Evolutionary conservation across 2,797 vertebrate species (phyloP).

Genomic region (Tarsius wallacei): DNA sequence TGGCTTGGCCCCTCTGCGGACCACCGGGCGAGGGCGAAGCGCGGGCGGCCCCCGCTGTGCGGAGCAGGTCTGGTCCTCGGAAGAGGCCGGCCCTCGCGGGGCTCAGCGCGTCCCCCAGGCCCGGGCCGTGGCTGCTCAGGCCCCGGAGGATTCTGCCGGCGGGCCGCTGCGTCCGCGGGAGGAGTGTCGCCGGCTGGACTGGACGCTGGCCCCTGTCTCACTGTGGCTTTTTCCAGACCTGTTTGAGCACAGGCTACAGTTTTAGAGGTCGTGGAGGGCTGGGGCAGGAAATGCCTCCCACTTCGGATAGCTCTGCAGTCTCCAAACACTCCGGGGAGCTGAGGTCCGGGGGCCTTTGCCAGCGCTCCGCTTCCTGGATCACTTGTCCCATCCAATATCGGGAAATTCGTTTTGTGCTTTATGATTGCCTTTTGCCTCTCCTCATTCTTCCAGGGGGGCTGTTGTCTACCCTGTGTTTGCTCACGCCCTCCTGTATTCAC

Average conservation of each 20-base stretch:
- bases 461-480: not conserved
- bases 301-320: not conserved
- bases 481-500: not conserved
- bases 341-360: not conserved
- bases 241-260: conserved; percentile 32
- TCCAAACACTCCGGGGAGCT: not conserved
- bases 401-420: not conserved
- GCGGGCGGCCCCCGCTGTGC: rapidly evolving
- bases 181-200: not conserved
- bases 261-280: not conserved
- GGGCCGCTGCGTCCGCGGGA: rapidly evolving
- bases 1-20: rapidly evolving
- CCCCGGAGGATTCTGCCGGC: rapidly evolving
- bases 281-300: not conserved
- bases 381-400: not conserved
- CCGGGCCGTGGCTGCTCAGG: rapidly evolving
- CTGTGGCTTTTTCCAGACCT: conserved; percentile 51
- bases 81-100: rapidly evolving
- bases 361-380: not conserved
- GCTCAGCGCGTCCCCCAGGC: no score
- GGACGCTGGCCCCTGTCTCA: not conserved
- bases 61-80: not conserved
- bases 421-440: not conserved
- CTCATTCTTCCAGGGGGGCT: not conserved
- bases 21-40: rapidly evolving